Evolutionary conservation across 2,113 vertebrate species (phyloP).

Genomic region (Connochaetes taurinus): DNA sequence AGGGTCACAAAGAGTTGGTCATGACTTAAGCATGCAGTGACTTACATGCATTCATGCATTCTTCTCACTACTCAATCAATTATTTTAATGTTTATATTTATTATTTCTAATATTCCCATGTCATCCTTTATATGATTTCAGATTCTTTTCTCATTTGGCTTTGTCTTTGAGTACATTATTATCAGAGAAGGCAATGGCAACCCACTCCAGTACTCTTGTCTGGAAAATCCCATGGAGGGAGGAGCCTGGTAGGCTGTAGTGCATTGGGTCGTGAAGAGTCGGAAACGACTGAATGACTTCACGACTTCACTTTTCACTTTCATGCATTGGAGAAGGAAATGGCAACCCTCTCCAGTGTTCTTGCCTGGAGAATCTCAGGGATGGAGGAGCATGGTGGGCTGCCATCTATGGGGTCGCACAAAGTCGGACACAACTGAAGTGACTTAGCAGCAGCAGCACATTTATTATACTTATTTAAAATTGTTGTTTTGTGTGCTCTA

Average conservation of each 20-base stretch:
- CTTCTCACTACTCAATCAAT: not conserved
- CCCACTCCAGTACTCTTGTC: too few relatives aligned
- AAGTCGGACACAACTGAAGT: too few relatives aligned
- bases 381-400: too few relatives aligned
- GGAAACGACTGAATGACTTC: rapidly evolving
- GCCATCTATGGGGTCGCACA: too few relatives aligned
- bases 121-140: not conserved
- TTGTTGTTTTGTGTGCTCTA: not conserved
- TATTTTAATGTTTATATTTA: not conserved
- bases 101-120: not conserved
- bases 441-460: not conserved
- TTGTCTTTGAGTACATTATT: not conserved
- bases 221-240: too few relatives aligned
- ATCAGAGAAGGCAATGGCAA: too few relatives aligned
- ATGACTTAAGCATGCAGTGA: not conserved
- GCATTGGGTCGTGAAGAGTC: rapidly evolving
- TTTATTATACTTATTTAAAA: not conserved
- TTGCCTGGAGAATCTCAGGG: too few relatives aligned
- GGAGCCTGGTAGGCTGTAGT: too few relatives aligned
- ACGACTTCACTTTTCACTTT: too few relatives aligned
- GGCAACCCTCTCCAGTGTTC: too few relatives aligned
- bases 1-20: not conserved
- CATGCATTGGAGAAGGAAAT: too few relatives aligned
- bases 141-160: not conserved
- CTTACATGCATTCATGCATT: not conserved